Evolutionary conservation across 35 echinoderm and acorn worm species (phyloP).

Genomic region (Nesometra sesokonis): DNA sequence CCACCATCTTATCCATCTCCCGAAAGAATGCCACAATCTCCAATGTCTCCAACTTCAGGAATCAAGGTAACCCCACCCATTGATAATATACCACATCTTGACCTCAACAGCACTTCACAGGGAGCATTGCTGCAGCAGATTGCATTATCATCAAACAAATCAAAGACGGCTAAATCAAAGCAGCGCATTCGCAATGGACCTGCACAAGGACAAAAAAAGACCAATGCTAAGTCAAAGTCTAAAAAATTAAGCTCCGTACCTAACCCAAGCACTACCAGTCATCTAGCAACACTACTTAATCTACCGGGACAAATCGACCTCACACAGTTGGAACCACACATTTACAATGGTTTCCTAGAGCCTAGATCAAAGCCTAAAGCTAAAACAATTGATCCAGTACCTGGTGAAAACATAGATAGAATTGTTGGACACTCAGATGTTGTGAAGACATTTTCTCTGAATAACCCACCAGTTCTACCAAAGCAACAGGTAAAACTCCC

Average conservation of each 20-base stretch:
- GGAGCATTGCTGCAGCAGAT: background rate
- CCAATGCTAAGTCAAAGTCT: background rate
- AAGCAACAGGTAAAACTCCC: background rate
- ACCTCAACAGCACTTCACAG: background rate
- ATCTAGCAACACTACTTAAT: constrained; percentile 35
- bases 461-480: background rate
- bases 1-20: background rate
- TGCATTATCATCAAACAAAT: background rate
- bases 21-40: background rate
- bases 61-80: background rate
- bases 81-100: background rate
- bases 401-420: background rate
- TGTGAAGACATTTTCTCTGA: background rate
- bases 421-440: background rate
- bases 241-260: background rate
- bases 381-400: background rate
- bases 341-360: constrained; percentile 25
- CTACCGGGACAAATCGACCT: constrained; percentile 30
- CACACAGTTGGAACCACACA: constrained; percentile 2
- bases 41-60: background rate
- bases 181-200: background rate
- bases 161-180: background rate
- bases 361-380: background rate
- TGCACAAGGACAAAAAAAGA: background rate
- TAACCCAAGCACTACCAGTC: constrained; percentile 14